These are phyloP conservation scores for Argya squamiceps DNA, from an alignment of 2,797 vertebrate species.

Conservation along the genomic window DNA sequence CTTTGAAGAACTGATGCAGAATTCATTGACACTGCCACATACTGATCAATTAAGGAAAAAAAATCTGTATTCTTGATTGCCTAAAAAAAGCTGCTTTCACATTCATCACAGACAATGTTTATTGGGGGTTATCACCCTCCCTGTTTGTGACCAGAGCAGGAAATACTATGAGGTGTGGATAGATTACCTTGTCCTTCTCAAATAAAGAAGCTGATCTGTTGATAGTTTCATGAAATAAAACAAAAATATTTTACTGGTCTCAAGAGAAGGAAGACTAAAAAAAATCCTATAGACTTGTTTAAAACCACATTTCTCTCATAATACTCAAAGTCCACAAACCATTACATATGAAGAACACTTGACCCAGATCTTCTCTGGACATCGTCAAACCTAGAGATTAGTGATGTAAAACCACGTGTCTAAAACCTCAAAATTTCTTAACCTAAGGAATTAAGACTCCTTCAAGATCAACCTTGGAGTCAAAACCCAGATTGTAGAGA, in stretches of 20 bases:
- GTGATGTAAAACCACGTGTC: not conserved
- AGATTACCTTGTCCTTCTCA: not conserved
- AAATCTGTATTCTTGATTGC: not conserved
- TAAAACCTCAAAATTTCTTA: not conserved
- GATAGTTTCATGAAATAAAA: not conserved
- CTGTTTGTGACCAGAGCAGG: not conserved
- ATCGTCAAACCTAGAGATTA: not conserved
- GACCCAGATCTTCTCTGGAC: not conserved
- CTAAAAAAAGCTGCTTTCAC: not conserved
- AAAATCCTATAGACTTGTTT: not conserved
- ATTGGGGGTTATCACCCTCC: not conserved
- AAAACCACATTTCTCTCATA: not conserved
- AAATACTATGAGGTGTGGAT: not conserved
- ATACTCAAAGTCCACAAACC: not conserved
- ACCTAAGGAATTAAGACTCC: not conserved
- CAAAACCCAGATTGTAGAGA: not conserved
- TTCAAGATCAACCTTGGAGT: not conserved
- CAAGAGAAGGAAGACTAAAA: not conserved
- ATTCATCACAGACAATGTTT: not conserved
- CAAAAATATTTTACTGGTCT: not conserved
- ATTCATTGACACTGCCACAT: not conserved
- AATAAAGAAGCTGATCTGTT: not conserved
- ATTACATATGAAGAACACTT: not conserved
- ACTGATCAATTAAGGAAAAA: not conserved
- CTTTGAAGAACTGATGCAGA: not conserved